Base-by-base conservation (phyloP, 2,113 vertebrate genomes). In the Psettodes erumei region DNA sequence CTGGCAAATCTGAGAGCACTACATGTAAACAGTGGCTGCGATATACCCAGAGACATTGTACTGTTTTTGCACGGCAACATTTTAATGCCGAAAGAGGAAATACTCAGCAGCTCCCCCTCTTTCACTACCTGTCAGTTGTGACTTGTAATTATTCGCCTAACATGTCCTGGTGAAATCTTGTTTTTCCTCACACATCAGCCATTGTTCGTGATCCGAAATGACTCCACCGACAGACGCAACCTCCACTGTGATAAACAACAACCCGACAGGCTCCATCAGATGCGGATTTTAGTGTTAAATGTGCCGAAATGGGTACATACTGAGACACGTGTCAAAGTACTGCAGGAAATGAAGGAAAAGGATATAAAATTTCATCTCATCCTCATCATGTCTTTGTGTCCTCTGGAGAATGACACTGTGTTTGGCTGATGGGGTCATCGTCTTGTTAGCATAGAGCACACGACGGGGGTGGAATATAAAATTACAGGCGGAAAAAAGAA, bases 401-500 rank as follows among this genome's bases (percentile, higher is more conserved):
- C 72, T 76, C 28, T 27, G 38, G 40, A 72, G 55, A 64, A 68
- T 61, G 56, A 63, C 56, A 47, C 37, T 59, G 32, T 64, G 33
- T 27, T 51, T 23, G 19, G 68, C 58, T 76, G 78, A 60, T 69
- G 78, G 76, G 75, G 67, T 73, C 62, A 37, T 47, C 71, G 60
- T 59, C 53, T 72, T 35, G 32, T 84, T 71, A 76, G 71, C 45
- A 63, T 43, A 53, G 33, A 58, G 37, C 16, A 64, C 45, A 59
- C 69, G 74, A 81, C 64, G 45, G 50, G 72, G 67, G 19, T 51
- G 42, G 48, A 65, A 73, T 50, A 35, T 61, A 60, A 66, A 86
- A 50, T 43, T 11, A n/a, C n/a, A 45, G 55, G 60, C 2, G 18
- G n/a, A 16, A 21, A 35, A 70, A 33, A 21, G 35, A 10, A 37